Conservation (phyloP, 2,797 vertebrate species). For the Borostomias antarcticus region DNA sequence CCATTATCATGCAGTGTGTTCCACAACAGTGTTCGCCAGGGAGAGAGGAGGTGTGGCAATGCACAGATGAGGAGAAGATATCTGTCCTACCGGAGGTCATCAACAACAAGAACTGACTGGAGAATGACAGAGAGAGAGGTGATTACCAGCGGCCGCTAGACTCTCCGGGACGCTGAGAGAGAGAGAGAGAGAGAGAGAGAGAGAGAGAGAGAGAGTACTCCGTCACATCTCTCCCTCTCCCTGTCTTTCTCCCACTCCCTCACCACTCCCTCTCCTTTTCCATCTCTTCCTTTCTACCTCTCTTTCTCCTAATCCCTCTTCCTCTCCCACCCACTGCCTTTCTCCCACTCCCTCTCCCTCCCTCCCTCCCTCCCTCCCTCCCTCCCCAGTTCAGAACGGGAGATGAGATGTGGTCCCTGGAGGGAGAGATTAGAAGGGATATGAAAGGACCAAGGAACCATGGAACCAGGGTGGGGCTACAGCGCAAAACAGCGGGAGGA, state of each 20-base stretch:
- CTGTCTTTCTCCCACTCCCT: neutral
- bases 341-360: neutral
- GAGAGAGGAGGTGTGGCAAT: neutral
- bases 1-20: too few relatives aligned
- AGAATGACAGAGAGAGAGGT: neutral
- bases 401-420: neutral
- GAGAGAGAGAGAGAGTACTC: too few relatives aligned
- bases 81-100: neutral
- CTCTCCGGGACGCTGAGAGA: neutral
- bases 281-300: neutral
- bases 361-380: neutral
- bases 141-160: neutral
- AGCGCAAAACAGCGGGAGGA: neutral
- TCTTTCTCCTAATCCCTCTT: neutral
- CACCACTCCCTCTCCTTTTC: neutral
- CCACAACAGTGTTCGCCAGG: too few relatives aligned
- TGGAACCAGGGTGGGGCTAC: neutral
- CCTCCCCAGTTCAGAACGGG: neutral
- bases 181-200: too few relatives aligned
- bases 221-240: neutral
- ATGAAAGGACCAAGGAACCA: neutral
- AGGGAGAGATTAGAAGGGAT: neutral
- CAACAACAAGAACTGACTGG: too few relatives aligned
- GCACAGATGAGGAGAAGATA: neutral
- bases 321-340: neutral